Base-by-base conservation (phyloP, 53 echinoderm and acorn worm genomes). In the Henricia sp. region DNA sequence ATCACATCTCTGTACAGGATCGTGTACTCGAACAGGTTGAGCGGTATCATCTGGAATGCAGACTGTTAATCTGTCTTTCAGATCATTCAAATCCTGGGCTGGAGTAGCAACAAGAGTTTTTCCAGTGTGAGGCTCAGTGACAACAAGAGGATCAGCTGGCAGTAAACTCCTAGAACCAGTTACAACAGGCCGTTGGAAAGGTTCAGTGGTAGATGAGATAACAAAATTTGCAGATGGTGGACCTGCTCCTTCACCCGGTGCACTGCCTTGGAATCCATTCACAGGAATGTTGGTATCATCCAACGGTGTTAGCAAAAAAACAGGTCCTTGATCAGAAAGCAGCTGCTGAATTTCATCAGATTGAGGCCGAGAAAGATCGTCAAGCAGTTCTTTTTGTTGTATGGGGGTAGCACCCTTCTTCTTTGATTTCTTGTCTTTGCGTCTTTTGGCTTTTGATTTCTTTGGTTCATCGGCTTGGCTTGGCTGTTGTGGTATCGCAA, bases 91-190 rank as follows among this genome's bases (percentile, higher is more conserved):
- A 74, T 52, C 74, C 73, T 71, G 87, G 33, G 91, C 94, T 83
- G 94, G 94, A n/a, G 85, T 46, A 59, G 94, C 91, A 55, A 70
- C 69, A 41, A 88, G 53, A 29, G 71, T 88, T 20, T 86, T 78
- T 62, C 94, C 94, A 60, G 91, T 86, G 28, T 52, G 69, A 5
- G 91, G 94, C 50, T 94, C 94, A 68, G 68, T 68, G 52, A 94
- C 71, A 11, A 85, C 39, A 4, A 91, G 21, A 54, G 89, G 83
- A 23, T 85, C 13, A 16, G 67, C 62, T 30, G 40, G 80, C 26
- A 5, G 13, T 10, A 46, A 27, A 13, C 35, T 70, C 28, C 70
- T 70, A 21, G 83, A 57, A 26, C 91, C 91, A 11, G 68, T 83
- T 39, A 91, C 30, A 33, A 65, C 50, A 13, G 91, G 91, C 33